Conservation (phyloP, 2,888 invertebrate genomes). For the Drosophila cracens region DNA sequence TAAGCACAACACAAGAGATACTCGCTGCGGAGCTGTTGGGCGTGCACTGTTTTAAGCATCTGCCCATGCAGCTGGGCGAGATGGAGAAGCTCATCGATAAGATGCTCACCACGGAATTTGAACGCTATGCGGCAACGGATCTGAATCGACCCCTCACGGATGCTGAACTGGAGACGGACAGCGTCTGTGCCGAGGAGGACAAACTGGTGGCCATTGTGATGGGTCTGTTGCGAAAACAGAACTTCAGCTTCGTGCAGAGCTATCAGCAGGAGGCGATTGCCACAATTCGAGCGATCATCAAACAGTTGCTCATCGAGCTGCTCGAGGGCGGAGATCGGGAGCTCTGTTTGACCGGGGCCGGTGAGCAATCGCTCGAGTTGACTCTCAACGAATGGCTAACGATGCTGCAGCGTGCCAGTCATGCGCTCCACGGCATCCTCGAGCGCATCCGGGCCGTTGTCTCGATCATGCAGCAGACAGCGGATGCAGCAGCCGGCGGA, state of each 20-base stretch:
- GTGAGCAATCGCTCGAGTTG: slow-evolving; percentile 86
- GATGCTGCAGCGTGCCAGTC: slow-evolving; percentile 88
- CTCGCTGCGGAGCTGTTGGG: slow-evolving; percentile 95
- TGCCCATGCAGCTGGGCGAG: slow-evolving; percentile 97
- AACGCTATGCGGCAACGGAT: slow-evolving; percentile 95
- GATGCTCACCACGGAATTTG: slow-evolving; percentile 98
- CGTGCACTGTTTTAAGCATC: slow-evolving; percentile 96
- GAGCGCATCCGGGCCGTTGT: slow-evolving; percentile 90
- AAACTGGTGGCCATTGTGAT: slow-evolving; percentile 94
- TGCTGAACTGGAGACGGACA: slow-evolving; percentile 83
- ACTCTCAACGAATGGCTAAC: slow-evolving; percentile 89
- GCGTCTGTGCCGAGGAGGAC: slow-evolving; percentile 88
- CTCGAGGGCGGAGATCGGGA: slow-evolving; percentile 87
- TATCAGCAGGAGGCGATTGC: slow-evolving; percentile 95
- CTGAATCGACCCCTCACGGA: slow-evolving; percentile 91
- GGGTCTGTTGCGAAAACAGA: slow-evolving; percentile 94
- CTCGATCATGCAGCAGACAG: slow-evolving; percentile 91
- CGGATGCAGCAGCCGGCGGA: slow-evolving; percentile 88
- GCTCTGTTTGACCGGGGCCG: slow-evolving; percentile 86
- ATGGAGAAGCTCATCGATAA: slow-evolving; percentile 98
- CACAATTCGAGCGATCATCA: slow-evolving; percentile 94
- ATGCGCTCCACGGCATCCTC: slow-evolving; percentile 89
- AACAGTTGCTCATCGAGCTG: slow-evolving; percentile 94
- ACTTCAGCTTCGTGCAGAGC: slow-evolving; percentile 94
- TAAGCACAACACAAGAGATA: slow-evolving; percentile 97